phyloP scores from a whole-genome alignment of 53 echinoderm and acorn worm species.

The Holothuria leucospilota region DNA sequence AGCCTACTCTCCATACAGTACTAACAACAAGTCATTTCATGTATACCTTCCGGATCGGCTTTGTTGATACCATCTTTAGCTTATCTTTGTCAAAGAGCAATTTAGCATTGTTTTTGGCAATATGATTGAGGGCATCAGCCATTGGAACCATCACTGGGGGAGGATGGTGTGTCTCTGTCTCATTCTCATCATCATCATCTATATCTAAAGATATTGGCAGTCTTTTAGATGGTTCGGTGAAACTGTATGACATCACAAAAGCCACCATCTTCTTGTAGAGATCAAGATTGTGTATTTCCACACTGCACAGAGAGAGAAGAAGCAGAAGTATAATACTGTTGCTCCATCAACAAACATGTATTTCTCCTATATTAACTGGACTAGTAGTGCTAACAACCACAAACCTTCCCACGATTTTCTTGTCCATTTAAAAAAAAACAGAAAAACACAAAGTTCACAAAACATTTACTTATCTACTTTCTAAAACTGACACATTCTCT shows the following conservation, averaged over 20 bases:
- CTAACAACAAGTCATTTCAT: neutral
- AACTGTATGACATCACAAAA: slow-evolving; percentile 98
- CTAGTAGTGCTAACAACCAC: too few relatives aligned
- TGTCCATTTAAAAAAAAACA: too few relatives aligned
- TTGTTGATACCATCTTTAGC: slow-evolving; percentile 83
- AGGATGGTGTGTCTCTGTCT: slow-evolving; percentile 43
- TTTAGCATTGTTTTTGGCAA: slow-evolving; percentile 91
- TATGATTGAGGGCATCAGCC: slow-evolving; percentile 95
- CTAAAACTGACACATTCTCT: too few relatives aligned
- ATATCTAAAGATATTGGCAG: neutral
- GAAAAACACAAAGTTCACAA: too few relatives aligned
- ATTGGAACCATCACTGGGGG: slow-evolving; percentile 93
- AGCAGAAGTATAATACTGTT: too few relatives aligned
- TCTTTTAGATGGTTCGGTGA: slow-evolving; percentile 71
- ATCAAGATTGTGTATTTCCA: slow-evolving; percentile 77
- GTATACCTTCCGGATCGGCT: slow-evolving; percentile 76
- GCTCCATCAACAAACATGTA: too few relatives aligned
- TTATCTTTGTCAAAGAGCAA: slow-evolving; percentile 79
- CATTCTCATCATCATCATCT: slow-evolving; percentile 49
- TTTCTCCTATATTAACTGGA: too few relatives aligned
- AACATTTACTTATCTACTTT: too few relatives aligned
- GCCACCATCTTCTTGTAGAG: slow-evolving; percentile 91
- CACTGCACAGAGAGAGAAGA: slow-evolving; percentile 36
- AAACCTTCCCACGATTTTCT: too few relatives aligned
- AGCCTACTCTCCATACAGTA: neutral